These are phyloP conservation scores for Pseudois nayaur DNA, from an alignment of 2,113 vertebrate species.

Conservation along the genomic window DNA sequence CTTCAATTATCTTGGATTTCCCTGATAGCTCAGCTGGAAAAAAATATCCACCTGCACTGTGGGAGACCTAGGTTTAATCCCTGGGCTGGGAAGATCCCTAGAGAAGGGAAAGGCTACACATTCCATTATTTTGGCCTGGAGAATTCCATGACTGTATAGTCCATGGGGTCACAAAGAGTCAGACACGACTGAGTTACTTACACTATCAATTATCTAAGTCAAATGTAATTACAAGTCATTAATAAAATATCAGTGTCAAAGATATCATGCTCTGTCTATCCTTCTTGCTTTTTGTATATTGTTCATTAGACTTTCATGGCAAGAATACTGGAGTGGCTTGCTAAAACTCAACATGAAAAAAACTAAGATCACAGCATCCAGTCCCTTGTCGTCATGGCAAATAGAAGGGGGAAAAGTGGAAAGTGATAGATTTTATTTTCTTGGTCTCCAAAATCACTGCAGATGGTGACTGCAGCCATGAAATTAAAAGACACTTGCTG, in stretches of 20 bases:
- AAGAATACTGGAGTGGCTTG: neutral
- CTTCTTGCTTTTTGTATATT: neutral
- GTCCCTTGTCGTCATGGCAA: neutral
- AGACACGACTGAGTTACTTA: fast-evolving
- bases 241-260: neutral
- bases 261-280: neutral
- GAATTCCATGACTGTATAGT: neutral
- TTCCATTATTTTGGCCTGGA: neutral
- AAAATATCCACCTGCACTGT: neutral
- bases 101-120: neutral
- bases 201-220: neutral
- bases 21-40: neutral
- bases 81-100: neutral
- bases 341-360: neutral
- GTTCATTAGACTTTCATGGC: neutral
- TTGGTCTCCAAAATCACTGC: neutral
- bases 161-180: neutral
- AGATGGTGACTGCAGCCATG: neutral
- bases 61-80: neutral
- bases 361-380: neutral
- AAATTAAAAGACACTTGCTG: neutral
- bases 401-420: neutral
- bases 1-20: neutral
- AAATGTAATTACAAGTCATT: neutral
- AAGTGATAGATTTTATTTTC: neutral